Percentiles rank a stretch among this genome's conserved stretches.
phyloP scores from a whole-genome alignment of 2,797 vertebrate genomes.

The Gambusia yucatana region DNA sequence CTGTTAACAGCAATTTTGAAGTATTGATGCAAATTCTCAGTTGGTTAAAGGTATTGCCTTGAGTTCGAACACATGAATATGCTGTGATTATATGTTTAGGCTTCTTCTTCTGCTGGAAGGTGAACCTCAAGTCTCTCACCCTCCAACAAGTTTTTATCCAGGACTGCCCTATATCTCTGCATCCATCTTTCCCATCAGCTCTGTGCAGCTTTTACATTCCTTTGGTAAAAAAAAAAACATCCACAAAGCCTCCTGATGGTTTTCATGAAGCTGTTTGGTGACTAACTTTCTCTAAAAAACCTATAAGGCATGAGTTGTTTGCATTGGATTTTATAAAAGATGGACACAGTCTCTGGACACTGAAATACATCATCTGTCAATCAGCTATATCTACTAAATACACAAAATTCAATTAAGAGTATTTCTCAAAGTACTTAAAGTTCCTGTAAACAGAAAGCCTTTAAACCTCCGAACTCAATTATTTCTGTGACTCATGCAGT shows the following conservation, averaged over 20 bases:
- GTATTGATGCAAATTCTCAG: background rate
- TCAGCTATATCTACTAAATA: slow-evolving; percentile 1
- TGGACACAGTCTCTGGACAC: slow-evolving; percentile 23
- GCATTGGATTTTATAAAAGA: slow-evolving; percentile 1
- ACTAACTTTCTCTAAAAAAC: background rate
- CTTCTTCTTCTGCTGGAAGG: background rate
- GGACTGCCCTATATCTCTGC: background rate
- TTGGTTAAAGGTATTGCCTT: background rate
- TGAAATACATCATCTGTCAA: slow-evolving; percentile 3
- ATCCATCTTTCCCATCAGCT: background rate
- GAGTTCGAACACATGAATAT: background rate
- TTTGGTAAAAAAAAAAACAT: background rate
- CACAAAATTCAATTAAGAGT: slow-evolving; percentile 30
- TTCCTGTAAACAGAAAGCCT: slow-evolving; percentile 41
- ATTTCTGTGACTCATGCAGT: slow-evolving; percentile 48
- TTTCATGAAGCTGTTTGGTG: background rate
- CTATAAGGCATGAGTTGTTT: background rate
- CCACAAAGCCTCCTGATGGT: background rate
- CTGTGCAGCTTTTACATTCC: background rate
- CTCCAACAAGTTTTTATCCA: background rate
- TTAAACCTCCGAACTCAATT: slow-evolving; percentile 42
- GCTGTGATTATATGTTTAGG: background rate
- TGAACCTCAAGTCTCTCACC: background rate
- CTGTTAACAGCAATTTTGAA: background rate
- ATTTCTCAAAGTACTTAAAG: slow-evolving; percentile 41